Percentiles rank a stretch among this genome's conserved stretches.
Evolutionary conservation across 2,113 vertebrate genomes (phyloP).

Genomic region (Eleginops maclovinus): DNA sequence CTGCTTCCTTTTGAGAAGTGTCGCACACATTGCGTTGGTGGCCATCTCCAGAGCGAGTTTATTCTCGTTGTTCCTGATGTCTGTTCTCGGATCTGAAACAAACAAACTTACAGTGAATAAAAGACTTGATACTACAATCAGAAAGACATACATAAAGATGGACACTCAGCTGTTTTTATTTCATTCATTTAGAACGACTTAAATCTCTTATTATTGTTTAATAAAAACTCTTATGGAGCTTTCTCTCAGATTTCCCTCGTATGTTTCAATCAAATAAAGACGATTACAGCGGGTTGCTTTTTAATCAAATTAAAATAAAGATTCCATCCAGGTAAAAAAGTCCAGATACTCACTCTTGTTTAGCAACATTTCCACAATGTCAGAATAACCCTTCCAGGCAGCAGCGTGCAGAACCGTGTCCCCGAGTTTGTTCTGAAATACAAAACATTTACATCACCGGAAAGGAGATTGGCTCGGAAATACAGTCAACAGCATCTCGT

Average conservation of each 20-base stretch:
- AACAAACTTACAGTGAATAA: background rate
- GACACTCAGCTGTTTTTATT: too few species aligned
- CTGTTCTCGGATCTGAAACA: constrained; percentile 89
- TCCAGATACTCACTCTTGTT: constrained; percentile 86
- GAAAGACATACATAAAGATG: too few species aligned
- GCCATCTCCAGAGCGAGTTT: constrained; percentile 97
- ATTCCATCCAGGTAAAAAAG: background rate
- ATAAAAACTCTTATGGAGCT: background rate
- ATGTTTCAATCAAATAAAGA: background rate
- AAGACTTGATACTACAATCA: background rate
- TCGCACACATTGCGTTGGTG: constrained; percentile 93
- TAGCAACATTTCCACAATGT: constrained; percentile 96
- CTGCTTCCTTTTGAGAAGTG: constrained; percentile 92
- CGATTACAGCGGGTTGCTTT: background rate
- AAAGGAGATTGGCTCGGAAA: background rate
- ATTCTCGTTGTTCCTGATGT: constrained; percentile 96
- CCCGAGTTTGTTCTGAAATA: constrained; percentile 94
- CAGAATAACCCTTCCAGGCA: constrained; percentile 97
- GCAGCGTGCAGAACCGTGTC: constrained; percentile 96
- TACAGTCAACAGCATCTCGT: background rate
- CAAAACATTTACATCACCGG: constrained; percentile 24
- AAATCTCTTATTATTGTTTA: background rate
- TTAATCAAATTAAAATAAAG: background rate
- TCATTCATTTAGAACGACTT: background rate
- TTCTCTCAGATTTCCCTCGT: background rate